phyloP scores from a whole-genome alignment of 2,888 invertebrate species.

The Dryadula phaetusa region DNA sequence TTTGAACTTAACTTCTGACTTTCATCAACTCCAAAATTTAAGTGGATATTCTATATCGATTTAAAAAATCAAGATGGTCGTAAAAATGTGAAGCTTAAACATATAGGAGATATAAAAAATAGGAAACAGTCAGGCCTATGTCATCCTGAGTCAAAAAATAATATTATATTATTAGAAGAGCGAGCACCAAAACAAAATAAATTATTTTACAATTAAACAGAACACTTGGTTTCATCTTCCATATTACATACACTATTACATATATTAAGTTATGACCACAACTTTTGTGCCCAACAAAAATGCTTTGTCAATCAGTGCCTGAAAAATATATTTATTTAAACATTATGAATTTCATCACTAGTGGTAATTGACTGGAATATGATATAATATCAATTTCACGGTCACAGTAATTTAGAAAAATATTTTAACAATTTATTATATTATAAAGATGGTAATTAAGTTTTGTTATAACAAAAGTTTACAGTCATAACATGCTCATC shows the following conservation, averaged over 20 bases:
- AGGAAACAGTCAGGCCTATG: conserved; percentile 7
- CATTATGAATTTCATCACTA: not conserved
- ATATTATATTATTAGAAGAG: conserved; percentile 25
- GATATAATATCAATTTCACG: not conserved
- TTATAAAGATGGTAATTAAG: not conserved
- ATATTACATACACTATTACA: conserved; percentile 17
- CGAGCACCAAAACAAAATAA: conserved; percentile 43
- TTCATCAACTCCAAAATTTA: not conserved
- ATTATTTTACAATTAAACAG: conserved; percentile 26
- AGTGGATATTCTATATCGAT: not conserved
- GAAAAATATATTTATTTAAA: not conserved
- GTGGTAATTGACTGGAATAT: not conserved
- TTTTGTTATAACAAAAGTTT: conserved; percentile 2
- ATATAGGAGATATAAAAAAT: conserved; percentile 21
- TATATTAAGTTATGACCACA: conserved; percentile 37
- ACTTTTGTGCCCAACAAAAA: conserved; percentile 55
- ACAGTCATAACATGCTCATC: conserved; percentile 14
- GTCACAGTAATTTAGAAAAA: not conserved
- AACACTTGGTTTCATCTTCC: conserved; percentile 33
- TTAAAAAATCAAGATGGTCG: conserved; percentile 18
- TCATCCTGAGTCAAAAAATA: conserved; percentile 16
- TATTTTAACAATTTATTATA: not conserved
- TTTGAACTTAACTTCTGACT: not conserved
- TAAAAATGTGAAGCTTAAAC: conserved; percentile 21
- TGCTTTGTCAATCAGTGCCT: conserved; percentile 44